phyloP scores from a whole-genome alignment of 2,113 vertebrate genomes.

The Chitala chitala region DNA sequence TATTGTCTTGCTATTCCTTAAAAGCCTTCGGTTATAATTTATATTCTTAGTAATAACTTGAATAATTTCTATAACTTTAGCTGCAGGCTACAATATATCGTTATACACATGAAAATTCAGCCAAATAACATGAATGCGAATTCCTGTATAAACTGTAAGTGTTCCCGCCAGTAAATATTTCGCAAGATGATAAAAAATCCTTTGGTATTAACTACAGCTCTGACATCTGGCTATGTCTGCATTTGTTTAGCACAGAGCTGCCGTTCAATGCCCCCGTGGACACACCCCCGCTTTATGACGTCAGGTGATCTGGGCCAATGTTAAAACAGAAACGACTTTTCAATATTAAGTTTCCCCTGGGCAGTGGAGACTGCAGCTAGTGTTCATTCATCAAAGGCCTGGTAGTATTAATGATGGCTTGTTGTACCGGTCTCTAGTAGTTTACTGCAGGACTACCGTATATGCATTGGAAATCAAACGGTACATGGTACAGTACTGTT shows the following conservation, averaged over 20 bases:
- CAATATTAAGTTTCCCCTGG: background rate
- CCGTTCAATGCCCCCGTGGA: slow-evolving; percentile 37
- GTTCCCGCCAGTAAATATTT: background rate
- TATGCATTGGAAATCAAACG: no score
- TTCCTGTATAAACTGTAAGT: background rate
- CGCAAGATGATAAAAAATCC: slow-evolving; percentile 29
- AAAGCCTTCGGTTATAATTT: background rate
- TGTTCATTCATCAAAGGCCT: slow-evolving; percentile 28
- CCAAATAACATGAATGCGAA: background rate
- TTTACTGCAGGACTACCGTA: background rate
- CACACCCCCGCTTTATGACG: slow-evolving; percentile 54
- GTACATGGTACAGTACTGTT: no score
- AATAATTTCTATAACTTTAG: background rate
- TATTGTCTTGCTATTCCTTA: no score
- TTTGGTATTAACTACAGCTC: slow-evolving; percentile 9
- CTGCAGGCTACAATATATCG: no score
- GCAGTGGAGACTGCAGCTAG: slow-evolving; percentile 11
- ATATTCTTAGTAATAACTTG: no score
- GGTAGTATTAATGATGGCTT: background rate
- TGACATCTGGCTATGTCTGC: slow-evolving; percentile 66
- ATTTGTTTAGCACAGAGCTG: slow-evolving; percentile 66
- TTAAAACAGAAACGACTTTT: slow-evolving; percentile 18
- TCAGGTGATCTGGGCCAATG: slow-evolving; percentile 34
- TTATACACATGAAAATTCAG: no score
- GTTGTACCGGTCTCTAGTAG: background rate